Evolutionary conservation across 2,113 vertebrate genomes (phyloP).

Genomic region (Zosterops pallidus): DNA sequence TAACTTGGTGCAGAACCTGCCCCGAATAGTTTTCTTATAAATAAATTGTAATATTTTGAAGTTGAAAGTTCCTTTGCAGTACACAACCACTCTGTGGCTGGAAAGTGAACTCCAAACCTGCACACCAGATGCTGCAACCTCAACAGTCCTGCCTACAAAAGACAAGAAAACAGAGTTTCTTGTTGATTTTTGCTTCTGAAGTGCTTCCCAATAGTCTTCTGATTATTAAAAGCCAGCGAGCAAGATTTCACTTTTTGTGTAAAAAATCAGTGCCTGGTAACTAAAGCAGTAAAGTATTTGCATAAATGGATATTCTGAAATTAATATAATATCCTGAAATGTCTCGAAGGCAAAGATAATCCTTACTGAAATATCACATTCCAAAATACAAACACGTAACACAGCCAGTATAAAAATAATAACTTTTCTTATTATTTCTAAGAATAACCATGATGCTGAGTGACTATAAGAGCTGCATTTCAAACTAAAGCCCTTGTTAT

Average conservation of each 20-base stretch:
- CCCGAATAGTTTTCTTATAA: neutral
- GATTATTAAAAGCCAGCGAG: neutral
- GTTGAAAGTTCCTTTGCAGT: neutral
- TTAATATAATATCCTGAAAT: neutral
- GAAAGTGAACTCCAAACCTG: neutral
- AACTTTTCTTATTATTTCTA: neutral
- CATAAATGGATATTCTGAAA: neutral
- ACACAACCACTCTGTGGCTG: neutral
- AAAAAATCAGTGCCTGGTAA: neutral
- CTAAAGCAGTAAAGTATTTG: neutral
- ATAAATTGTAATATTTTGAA: neutral
- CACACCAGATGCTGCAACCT: conserved; percentile 7
- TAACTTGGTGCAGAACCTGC: neutral
- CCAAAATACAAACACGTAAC: neutral
- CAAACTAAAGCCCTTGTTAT: neutral
- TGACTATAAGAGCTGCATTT: neutral
- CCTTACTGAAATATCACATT: neutral
- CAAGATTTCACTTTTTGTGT: neutral
- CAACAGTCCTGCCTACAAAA: neutral
- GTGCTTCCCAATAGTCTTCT: neutral
- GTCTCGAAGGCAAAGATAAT: neutral
- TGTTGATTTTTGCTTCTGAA: neutral
- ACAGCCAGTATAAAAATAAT: neutral
- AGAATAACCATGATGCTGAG: neutral
- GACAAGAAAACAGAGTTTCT: neutral